Evolutionary conservation across 2,113 vertebrate species (phyloP), one percentile per base, ranked within the genome.

Genomic region (Nothoprocta perdicaria): DNA sequence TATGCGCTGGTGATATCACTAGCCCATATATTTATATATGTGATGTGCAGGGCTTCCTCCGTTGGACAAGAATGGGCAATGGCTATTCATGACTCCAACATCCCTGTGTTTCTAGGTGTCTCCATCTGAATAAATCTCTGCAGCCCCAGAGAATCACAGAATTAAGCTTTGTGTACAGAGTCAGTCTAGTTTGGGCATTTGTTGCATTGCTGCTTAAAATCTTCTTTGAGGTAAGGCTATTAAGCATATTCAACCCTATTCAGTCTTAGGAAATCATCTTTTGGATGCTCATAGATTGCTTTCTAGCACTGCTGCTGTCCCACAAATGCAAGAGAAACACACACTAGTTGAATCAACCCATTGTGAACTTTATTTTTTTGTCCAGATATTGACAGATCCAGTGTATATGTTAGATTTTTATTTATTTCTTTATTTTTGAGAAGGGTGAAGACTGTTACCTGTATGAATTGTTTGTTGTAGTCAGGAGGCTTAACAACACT

Each of bases 221-320:
- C 86, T 38, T 93, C 81, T 90, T 92, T 89, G 68, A 89, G 82
- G 45, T 88, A 95, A 88, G 83, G 69, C 84, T 93, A 80, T 94
- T 95, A 92, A 78, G 91, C 79, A 76, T 89, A 88, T 81, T 94
- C 94, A 96, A 80, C 43, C 69, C 60, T 43, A 89, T 84, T 80
- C 60, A 84, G n/a, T 86, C 85, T 91, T 92, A 92, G 82, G 76
- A 93, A 93, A 93, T 82, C 66, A 68, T 91, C 69, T 90, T 91
- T 75, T 75, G 53, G 57, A 60, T 84, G 77, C 23, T 80, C 81
- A 27, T 9, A 72, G 72, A 68, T 61, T 67, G 72, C 61, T 72
- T 93, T 88, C 79, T 82, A 84, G 78, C 12, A 7, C 27, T 88
- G 58, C 80, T 76, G 62, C 62, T 81, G 2, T 94, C 19, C 71